Evolutionary conservation across 2,888 invertebrate genomes (phyloP), one percentile per base, ranked within the genome.

Genomic region (Scaptodrosophila latifasciaeformis): DNA sequence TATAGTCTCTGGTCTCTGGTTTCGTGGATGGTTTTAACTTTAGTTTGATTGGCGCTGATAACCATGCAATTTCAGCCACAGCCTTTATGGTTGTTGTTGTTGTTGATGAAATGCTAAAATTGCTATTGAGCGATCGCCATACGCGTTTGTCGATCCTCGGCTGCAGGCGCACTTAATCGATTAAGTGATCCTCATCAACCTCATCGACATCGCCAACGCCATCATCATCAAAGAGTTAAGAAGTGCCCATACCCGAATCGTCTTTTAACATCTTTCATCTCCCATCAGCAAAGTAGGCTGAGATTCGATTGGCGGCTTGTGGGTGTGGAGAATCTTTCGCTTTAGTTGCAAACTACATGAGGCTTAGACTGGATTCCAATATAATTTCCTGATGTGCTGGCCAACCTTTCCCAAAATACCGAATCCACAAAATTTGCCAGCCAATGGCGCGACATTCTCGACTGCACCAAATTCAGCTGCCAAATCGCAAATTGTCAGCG

Each of bases 11-110:
- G 1, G 3, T 15, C 7, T 6, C 17, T 17, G 5, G 13, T 17
- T 3, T 15, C 35, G 10, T 31, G 15, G 62, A 12, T 31, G 35
- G 61, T 54, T 68, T 74, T 80, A 70, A 70, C 78, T 75, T 57
- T 52, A 62, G 44, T 72, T 75, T 75, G 80, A 75, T 80, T 80
- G 75, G 67, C 75, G 70, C 80, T 80, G 80, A 80, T 74, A 77
- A 68, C 71, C 80, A 53, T 70, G 70, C 75, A 77, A 77, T 77
- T 50, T 49, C 53, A 34, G 40, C 29, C 49, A 24, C 46, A 29
- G 52, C 70, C 31, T 19, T 40, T 49, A 18, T 43, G 10, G 58
- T 43, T 37, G 27, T 31, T 19, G 29, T 44, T 55, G 31, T 35
- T 40, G 42, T 48, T 48, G 24, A 31, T 49, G 35, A 49, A 54